Evolutionary conservation across 2,888 invertebrate species (phyloP).

Genomic region (Muscina levida): DNA sequence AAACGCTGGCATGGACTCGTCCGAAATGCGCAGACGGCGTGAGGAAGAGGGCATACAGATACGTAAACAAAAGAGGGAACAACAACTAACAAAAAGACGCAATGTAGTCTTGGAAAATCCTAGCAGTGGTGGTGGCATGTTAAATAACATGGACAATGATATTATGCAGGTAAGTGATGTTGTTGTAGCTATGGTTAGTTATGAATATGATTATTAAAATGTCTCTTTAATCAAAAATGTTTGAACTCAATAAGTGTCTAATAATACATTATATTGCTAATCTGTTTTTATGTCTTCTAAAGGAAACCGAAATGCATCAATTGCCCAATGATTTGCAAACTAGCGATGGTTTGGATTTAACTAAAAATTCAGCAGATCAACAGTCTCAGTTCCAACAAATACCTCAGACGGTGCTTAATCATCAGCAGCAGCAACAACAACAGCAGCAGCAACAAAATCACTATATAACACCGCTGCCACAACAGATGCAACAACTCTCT

Average conservation of each 20-base stretch:
- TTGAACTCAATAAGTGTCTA: no score
- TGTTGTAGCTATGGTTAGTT: background rate
- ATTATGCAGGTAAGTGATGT: slow-evolving; percentile 77
- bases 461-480: slow-evolving; percentile 25
- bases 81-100: slow-evolving; percentile 94
- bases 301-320: slow-evolving; percentile 73
- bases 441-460: slow-evolving; percentile 48
- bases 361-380: slow-evolving; percentile 47
- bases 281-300: slow-evolving; percentile 21
- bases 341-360: slow-evolving; percentile 51
- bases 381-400: slow-evolving; percentile 57
- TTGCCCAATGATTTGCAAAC: slow-evolving; percentile 48
- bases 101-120: slow-evolving; percentile 84
- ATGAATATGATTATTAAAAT: background rate
- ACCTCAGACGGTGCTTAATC: slow-evolving; percentile 59
- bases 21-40: slow-evolving; percentile 93
- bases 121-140: slow-evolving; percentile 68
- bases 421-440: slow-evolving; percentile 50
- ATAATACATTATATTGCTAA: no score
- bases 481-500: slow-evolving; percentile 61
- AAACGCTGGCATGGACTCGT: slow-evolving; percentile 94
- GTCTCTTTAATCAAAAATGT: background rate
- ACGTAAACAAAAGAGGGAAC: slow-evolving; percentile 96
- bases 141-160: slow-evolving; percentile 75
- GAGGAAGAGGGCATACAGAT: slow-evolving; percentile 98